Conservation (phyloP, 1,140 invertebrate species). For the Zaprionus inermis region DNA sequence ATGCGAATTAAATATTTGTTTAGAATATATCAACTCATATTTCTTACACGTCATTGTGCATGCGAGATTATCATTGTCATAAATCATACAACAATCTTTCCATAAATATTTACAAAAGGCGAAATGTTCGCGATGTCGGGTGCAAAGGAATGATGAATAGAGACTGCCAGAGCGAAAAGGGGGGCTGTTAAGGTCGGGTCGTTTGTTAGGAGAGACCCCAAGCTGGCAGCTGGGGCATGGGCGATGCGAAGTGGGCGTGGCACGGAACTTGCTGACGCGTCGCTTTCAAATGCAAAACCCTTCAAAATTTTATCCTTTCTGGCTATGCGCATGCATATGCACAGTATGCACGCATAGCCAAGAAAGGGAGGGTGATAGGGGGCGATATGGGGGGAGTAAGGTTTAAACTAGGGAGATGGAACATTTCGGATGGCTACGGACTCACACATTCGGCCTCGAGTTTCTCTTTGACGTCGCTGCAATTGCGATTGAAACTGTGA, state of each 20-base stretch:
- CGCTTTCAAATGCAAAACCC: constrained; percentile 42
- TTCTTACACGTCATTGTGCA: constrained; percentile 81
- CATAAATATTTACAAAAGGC: constrained; percentile 79
- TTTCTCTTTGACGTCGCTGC: constrained; percentile 1
- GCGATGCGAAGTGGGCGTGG: constrained; percentile 3
- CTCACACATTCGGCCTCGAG: background rate
- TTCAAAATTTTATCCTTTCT: constrained; percentile 39
- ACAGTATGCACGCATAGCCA: background rate
- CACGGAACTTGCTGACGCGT: constrained; percentile 36
- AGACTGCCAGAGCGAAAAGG: background rate
- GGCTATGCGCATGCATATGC: constrained; percentile 27
- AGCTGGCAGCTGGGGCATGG: background rate
- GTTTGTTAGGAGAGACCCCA: too few relatives aligned
- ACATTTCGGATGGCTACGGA: background rate
- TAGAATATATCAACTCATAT: constrained; percentile 77
- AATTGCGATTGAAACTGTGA: constrained; percentile 9
- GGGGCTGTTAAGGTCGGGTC: too few relatives aligned
- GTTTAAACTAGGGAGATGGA: background rate
- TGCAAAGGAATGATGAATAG: constrained; percentile 30
- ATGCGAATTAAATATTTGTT: constrained; percentile 75
- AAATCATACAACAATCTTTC: constrained; percentile 78
- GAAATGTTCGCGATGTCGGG: constrained; percentile 23
- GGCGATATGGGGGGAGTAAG: too few relatives aligned
- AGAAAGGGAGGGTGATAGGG: too few relatives aligned
- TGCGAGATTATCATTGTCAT: constrained; percentile 80